Conservation (phyloP, 2,888 invertebrate genomes). For the Drosophila nr. perissopoda region DNA sequence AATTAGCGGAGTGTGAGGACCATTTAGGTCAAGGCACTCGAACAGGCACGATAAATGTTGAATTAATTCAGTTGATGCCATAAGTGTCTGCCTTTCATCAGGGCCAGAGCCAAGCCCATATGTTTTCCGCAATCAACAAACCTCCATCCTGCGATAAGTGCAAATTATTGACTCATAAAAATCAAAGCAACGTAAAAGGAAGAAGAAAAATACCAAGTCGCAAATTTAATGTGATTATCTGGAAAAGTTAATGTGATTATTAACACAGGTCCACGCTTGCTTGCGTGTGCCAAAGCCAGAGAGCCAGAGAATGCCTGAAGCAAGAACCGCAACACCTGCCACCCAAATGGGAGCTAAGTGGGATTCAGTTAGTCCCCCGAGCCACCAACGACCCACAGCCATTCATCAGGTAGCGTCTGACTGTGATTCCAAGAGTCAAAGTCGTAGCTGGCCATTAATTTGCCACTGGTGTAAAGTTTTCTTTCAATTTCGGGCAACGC, state of each 20-base stretch:
- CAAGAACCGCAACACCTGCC: slow-evolving; percentile 25
- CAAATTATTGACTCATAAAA: slow-evolving; percentile 66
- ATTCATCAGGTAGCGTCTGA: slow-evolving; percentile 48
- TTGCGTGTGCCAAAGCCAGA: slow-evolving; percentile 43
- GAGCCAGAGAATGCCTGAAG: slow-evolving; percentile 1
- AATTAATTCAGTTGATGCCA: slow-evolving; percentile 59
- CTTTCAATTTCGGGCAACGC: slow-evolving; percentile 44
- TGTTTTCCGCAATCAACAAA: background rate
- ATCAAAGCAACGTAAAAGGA: slow-evolving; percentile 50
- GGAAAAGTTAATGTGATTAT: slow-evolving; percentile 77
- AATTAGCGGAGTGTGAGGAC: slow-evolving; percentile 43
- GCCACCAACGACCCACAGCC: slow-evolving; percentile 35
- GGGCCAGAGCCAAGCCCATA: slow-evolving; percentile 40
- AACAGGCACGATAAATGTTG: slow-evolving; percentile 41
- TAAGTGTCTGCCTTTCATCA: slow-evolving; percentile 35
- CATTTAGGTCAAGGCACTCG: slow-evolving; percentile 63
- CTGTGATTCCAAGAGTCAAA: slow-evolving; percentile 28
- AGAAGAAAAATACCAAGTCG: slow-evolving; percentile 38
- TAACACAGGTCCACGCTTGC: slow-evolving; percentile 38
- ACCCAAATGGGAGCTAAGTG: slow-evolving; percentile 1
- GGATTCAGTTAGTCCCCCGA: background rate
- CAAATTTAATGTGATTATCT: slow-evolving; percentile 75
- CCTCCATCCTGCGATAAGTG: slow-evolving; percentile 8
- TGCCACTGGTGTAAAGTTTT: slow-evolving; percentile 64
- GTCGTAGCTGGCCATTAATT: slow-evolving; percentile 49